Conservation (phyloP, 2,797 vertebrate species). For the Pogoniulus pusillus region DNA sequence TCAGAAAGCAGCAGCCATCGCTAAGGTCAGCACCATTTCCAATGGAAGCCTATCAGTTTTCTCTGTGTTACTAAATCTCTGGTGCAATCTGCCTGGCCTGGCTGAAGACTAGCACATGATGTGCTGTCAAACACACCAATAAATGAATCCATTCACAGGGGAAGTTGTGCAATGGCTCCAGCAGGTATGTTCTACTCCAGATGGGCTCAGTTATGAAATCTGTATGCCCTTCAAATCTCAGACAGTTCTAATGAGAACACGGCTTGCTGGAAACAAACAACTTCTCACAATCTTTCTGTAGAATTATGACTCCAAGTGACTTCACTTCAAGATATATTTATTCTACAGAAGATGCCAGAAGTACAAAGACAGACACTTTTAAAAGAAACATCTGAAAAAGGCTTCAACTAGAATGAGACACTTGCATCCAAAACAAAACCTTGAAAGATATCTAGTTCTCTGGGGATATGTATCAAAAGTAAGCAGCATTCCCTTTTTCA, state of each 20-base stretch:
- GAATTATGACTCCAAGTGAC: not conserved
- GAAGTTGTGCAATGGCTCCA: not conserved
- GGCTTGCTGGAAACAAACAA: not conserved
- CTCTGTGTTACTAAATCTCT: not conserved
- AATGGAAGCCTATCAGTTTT: not conserved
- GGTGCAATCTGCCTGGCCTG: not conserved
- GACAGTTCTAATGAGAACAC: not conserved
- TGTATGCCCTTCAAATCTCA: not conserved
- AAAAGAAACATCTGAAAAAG: not conserved
- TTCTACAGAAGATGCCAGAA: not conserved
- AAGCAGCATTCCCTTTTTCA: not conserved
- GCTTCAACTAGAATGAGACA: rapidly evolving
- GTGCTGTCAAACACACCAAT: not conserved
- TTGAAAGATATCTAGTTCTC: not conserved
- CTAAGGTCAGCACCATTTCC: not conserved
- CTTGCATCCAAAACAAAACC: not conserved
- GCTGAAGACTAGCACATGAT: not conserved
- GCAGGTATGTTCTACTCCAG: not conserved
- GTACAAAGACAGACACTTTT: not conserved
- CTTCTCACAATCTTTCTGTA: not conserved
- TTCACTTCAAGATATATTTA: not conserved
- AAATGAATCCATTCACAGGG: not conserved
- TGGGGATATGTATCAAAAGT: not conserved
- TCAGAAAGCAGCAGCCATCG: not conserved
- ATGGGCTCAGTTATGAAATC: not conserved